Evolutionary conservation across 2,797 vertebrate species (phyloP).

Genomic region (Hybognathus amarus): DNA sequence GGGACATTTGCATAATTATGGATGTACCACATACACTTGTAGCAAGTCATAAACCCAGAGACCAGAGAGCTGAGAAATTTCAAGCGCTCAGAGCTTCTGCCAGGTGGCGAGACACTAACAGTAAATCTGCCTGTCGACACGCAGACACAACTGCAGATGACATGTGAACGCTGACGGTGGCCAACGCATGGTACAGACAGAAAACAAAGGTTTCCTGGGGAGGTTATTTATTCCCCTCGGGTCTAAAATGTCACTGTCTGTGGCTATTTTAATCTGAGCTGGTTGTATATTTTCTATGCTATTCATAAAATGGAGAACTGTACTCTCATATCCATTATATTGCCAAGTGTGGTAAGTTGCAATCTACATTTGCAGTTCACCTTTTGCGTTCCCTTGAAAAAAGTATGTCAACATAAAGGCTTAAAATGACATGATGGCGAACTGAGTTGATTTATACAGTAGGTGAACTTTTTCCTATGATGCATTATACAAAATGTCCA

Average conservation of each 20-base stretch:
- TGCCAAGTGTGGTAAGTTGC: too few relatives aligned
- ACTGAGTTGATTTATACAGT: not conserved
- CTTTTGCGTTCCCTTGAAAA: not conserved
- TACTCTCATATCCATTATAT: not conserved
- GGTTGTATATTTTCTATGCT: not conserved
- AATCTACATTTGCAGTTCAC: too few relatives aligned
- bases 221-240: not conserved
- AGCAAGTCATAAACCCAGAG: conserved; percentile 65
- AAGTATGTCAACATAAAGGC: not conserved
- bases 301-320: not conserved
- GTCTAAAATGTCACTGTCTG: not conserved
- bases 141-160: conserved; percentile 8
- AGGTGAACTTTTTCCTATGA: not conserved
- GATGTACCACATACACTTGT: conserved; percentile 63
- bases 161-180: not conserved
- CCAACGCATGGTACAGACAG: too few relatives aligned
- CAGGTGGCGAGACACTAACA: conserved; percentile 57
- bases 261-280: not conserved
- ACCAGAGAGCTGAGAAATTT: conserved; percentile 63
- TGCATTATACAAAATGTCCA: not conserved
- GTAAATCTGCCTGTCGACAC: conserved; percentile 8
- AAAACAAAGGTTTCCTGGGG: not conserved
- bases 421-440: not conserved
- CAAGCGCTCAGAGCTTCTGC: conserved; percentile 2
- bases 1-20: conserved; percentile 74